Evolutionary conservation across 2,797 vertebrate species (phyloP).

Genomic region (Mionectes olivaceus): DNA sequence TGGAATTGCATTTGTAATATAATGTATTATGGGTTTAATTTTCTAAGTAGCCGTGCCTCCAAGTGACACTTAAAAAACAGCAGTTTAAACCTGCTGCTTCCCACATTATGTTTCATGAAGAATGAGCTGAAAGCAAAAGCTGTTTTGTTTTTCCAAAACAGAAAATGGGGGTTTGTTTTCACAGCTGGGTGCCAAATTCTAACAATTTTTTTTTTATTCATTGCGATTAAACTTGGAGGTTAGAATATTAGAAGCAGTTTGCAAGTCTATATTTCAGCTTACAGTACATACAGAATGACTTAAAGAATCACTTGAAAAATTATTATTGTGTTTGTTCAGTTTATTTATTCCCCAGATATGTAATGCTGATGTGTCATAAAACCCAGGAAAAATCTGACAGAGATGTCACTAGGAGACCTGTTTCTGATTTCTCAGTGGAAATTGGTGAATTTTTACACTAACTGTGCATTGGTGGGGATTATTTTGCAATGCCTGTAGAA

Average conservation of each 20-base stretch:
- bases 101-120: not conserved
- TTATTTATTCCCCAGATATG: not conserved
- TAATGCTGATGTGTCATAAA: not conserved
- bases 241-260: not conserved
- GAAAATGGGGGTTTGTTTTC: not conserved
- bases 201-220: not conserved
- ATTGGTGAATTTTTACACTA: not conserved
- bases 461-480: not conserved
- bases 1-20: slow-evolving; percentile 17
- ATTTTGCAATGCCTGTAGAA: not conserved
- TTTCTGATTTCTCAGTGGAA: not conserved
- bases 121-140: not conserved
- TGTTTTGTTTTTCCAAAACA: not conserved
- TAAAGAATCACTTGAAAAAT: not conserved
- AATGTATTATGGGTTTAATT: slow-evolving; percentile 48
- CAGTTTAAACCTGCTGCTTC: not conserved
- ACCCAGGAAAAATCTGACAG: rapidly evolving
- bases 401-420: not conserved
- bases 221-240: not conserved
- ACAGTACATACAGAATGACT: not conserved
- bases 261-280: not conserved
- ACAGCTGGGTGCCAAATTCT: not conserved
- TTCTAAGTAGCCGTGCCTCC: slow-evolving; percentile 40
- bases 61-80: slow-evolving; percentile 18
- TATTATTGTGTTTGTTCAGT: not conserved